These are phyloP conservation scores for Leucophenga maculata DNA, from an alignment of 2,888 invertebrate species.

Conservation along the genomic window DNA sequence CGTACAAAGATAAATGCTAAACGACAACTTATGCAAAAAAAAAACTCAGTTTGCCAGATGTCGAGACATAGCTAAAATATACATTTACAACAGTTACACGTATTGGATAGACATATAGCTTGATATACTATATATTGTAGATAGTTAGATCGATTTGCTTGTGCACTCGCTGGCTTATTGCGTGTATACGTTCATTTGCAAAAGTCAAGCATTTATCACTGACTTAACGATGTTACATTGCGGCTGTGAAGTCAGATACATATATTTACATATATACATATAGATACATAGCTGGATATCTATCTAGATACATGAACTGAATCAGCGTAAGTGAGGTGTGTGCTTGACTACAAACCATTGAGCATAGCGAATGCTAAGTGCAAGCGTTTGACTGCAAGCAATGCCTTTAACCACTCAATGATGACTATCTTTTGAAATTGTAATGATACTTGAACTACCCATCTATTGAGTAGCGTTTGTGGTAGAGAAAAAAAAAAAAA, in stretches of 20 bases:
- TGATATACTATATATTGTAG: background rate
- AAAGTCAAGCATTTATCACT: constrained; percentile 15
- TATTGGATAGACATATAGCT: background rate
- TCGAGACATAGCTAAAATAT: background rate
- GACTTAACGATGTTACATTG: background rate
- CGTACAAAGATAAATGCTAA: background rate
- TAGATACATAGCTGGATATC: too few relatives aligned
- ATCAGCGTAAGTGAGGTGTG: too few relatives aligned
- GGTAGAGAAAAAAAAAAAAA: too few relatives aligned
- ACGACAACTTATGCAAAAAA: background rate
- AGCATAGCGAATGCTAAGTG: background rate
- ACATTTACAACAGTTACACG: background rate
- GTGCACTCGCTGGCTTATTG: background rate
- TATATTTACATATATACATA: too few relatives aligned
- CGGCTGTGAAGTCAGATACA: background rate
- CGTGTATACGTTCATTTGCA: background rate
- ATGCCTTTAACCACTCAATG: background rate
- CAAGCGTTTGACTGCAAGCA: background rate
- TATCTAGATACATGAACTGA: too few relatives aligned
- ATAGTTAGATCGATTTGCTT: background rate
- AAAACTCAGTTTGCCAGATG: background rate
- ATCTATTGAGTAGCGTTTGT: background rate
- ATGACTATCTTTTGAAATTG: background rate
- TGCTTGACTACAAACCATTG: too few relatives aligned
- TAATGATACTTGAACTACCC: background rate